Evolutionary conservation across 1,140 invertebrate species (phyloP).

Genomic region (Scylla paramamosain): DNA sequence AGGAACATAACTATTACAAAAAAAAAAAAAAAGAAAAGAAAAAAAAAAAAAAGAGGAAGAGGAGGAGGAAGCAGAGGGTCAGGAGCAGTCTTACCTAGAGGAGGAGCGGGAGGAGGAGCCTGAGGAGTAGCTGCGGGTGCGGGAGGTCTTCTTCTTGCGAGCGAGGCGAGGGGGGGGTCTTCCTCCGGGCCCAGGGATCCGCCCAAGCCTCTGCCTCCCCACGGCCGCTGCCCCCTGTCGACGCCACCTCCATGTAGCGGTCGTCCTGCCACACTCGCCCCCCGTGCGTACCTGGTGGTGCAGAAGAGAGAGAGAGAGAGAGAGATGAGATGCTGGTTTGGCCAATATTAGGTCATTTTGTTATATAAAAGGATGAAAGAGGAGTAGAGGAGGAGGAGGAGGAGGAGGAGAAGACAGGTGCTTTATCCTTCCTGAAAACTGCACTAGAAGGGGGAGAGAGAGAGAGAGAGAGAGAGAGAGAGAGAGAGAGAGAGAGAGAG

Average conservation of each 20-base stretch:
- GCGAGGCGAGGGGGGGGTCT: slow-evolving; percentile 61
- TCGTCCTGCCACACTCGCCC: slow-evolving; percentile 67
- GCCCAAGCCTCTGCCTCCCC: slow-evolving; percentile 74
- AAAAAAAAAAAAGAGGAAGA: no score
- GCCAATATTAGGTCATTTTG: no score
- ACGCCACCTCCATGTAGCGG: slow-evolving; percentile 53
- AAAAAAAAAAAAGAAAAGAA: no score
- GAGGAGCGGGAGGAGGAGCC: slow-evolving; percentile 71
- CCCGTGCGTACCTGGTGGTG: slow-evolving; percentile 40
- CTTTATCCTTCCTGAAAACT: no score
- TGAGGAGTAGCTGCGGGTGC: slow-evolving; percentile 63
- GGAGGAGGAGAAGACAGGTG: no score
- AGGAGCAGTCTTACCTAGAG: slow-evolving; percentile 55
- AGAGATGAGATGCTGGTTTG: no score
- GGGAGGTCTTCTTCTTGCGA: slow-evolving; percentile 65
- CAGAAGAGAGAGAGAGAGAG: not conserved
- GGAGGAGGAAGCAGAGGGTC: no score
- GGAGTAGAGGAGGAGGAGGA: not conserved
- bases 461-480: no score
- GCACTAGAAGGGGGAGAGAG: no score
- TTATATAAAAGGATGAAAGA: not conserved
- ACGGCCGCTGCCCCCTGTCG: slow-evolving; percentile 31
- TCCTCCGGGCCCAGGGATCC: slow-evolving; percentile 72
- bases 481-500: no score
- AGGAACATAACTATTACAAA: no score